These are phyloP conservation scores for Aleiodes leptofemur DNA, from an alignment of 2,888 invertebrate genomes.

Conservation along the genomic window DNA sequence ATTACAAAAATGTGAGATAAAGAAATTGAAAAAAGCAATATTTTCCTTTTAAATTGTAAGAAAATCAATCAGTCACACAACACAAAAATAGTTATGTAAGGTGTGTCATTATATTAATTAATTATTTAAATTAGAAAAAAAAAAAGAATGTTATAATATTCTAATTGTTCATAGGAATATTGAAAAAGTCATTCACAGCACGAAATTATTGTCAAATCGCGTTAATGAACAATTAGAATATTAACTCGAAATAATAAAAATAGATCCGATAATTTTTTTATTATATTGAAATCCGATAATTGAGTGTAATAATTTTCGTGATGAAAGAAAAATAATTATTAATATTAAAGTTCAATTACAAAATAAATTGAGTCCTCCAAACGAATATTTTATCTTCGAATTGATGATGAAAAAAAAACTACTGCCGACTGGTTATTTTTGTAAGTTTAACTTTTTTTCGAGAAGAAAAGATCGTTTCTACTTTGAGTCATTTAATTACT, in stretches of 20 bases:
- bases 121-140: slow-evolving; percentile 5
- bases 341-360: neutral
- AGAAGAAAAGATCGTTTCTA: slow-evolving; percentile 4
- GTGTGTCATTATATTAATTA: slow-evolving; percentile 41
- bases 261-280: too few species aligned
- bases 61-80: slow-evolving; percentile 64
- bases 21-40: slow-evolving; percentile 34
- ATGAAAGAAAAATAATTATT: slow-evolving; percentile 19
- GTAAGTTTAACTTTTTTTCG: neutral
- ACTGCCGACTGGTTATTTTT: slow-evolving; percentile 29
- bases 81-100: slow-evolving; percentile 50
- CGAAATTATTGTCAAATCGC: too few species aligned
- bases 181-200: too few species aligned
- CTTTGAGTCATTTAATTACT: slow-evolving; percentile 22
- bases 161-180: too few species aligned
- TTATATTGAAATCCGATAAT: too few species aligned
- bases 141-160: too few species aligned
- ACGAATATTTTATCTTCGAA: slow-evolving; percentile 13
- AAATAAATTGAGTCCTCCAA: slow-evolving; percentile 20
- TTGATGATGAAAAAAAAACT: neutral
- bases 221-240: too few species aligned
- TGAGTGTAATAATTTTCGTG: slow-evolving; percentile 28
- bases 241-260: too few species aligned
- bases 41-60: slow-evolving; percentile 46
- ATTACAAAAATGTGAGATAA: slow-evolving; percentile 13